Base-by-base conservation (phyloP, 2,888 invertebrate genomes). In the Orthosia gothica region DNA sequence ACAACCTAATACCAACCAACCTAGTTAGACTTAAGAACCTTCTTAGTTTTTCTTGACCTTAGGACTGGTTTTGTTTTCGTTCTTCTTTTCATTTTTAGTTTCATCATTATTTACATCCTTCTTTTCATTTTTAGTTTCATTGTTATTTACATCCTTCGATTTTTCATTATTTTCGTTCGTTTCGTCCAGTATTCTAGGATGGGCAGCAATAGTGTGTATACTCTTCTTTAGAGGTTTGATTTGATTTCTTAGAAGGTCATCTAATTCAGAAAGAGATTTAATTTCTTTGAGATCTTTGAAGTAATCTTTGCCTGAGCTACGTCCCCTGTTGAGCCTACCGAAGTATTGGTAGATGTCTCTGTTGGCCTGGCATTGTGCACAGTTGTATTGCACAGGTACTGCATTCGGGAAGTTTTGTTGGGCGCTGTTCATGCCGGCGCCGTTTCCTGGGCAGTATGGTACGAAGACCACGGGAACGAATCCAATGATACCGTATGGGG, bases 381-480 rank as follows among this genome's bases (percentile, higher is more conserved):
- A 97, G 74, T 97, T 97, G 89, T 97, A 97, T 50, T 97, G 97
- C 16, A 97, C 97, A 26, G 97, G 96, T 49, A 97, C 96, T 1
- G 97, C 97, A 45, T 96, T 94, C 0, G 97, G 97, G 92, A 97
- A 97, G 88, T 97, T 97, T 75, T 97, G 96, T 85, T 97, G 97
- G 61, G 97, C 96, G 32, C 92, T 95, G 89, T 93, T 93, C 93
- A 94, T 95, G 47, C 93, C 92, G 47, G 93, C 92, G 9, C 92
- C 94, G 67, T 94, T 95, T 45, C 97, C 97, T 1, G 97, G 97
- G 88, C 97, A 97, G 89, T 97, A 97, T 2, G 98, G 98, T 85
- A 98, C 97, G 88, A 98, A 98, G 23, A 98, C 97, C 5, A 98
- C 98, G 0, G 98, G 98, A 84, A 98, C 97, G 84, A 97, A 98